Base-by-base conservation (phyloP, 23 tunicate species). In the Aplidium turbinatum region DNA sequence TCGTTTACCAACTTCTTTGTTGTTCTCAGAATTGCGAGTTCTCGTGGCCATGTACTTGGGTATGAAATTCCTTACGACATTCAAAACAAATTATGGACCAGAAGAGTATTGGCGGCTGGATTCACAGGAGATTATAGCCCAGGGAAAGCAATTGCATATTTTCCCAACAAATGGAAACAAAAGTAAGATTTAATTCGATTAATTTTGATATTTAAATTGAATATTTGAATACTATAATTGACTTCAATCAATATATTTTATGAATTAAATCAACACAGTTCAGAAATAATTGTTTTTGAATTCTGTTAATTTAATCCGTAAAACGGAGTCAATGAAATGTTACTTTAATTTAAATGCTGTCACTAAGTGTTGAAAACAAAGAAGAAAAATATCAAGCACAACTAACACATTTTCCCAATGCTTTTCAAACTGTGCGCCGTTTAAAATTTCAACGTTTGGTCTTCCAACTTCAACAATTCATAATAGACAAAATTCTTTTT, bases 1-100 rank as follows among this genome's bases (percentile, higher is more conserved):
- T n/a, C n/a, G n/a, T n/a, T n/a, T n/a, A n/a, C n/a, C n/a, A n/a
- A n/a, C n/a, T n/a, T n/a, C n/a, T n/a, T n/a, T n/a, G n/a, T n/a
- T 36, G 19, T 72, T 72, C 34, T 47, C 71, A 93, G 93, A 58
- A 76, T 85, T 18, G 77, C 80, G 0, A 78, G 68, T 64, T 81
- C 93, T 0, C 85, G 98, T 5, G 98, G 98, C 21, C 98, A 93
- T 1, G 98, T 93, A 26, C 77, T 93, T 0, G 93, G 93, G 6
- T 93, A 93, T 57, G 93, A 93, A 35, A 70, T 93, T 11, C 98
- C 98, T 3, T 33, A 68, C 52, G 98, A 93, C 79, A 57, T 93
- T 11, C 93, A 78, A 45, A 77, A 93, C 69, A 55, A 57, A 58
- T 58, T 35, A 25, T 93, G 98, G 98, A 76, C 68, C 25, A 57